Percentiles rank a stretch among this genome's conserved stretches.
Conservation (phyloP, 2,888 invertebrate species). For the Pandemis cinnamomeana region DNA sequence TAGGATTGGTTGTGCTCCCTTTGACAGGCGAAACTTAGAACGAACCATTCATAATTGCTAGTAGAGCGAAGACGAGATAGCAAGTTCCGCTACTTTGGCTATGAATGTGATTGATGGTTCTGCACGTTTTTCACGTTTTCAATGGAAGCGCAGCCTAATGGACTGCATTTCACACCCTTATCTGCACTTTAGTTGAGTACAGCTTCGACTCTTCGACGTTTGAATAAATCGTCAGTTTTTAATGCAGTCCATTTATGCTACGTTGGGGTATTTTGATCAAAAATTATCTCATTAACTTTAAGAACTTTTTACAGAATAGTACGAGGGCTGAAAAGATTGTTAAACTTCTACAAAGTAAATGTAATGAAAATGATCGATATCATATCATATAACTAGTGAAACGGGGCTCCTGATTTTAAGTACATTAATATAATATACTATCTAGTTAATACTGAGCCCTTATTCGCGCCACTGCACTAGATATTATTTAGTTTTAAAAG, state of each 20-base stretch:
- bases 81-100: too few species aligned
- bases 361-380: slow-evolving; percentile 33
- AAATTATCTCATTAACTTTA: not conserved
- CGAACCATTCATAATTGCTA: too few species aligned
- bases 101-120: too few species aligned
- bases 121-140: too few species aligned
- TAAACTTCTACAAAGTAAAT: slow-evolving; percentile 10
- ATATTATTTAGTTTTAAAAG: slow-evolving; percentile 75
- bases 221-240: not conserved
- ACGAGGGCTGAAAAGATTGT: not conserved
- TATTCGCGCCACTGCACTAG: slow-evolving; percentile 32
- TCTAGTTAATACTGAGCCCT: slow-evolving; percentile 51
- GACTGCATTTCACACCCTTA: too few species aligned
- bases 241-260: not conserved
- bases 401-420: slow-evolving; percentile 57
- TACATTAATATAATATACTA: slow-evolving; percentile 57
- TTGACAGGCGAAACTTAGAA: too few species aligned
- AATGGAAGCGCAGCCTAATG: too few species aligned
- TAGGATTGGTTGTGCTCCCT: not conserved
- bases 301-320: not conserved
- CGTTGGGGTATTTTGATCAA: not conserved
- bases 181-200: too few species aligned
- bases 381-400: slow-evolving; percentile 40
- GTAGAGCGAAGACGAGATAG: too few species aligned
- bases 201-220: not conserved